Evolutionary conservation across 2,888 invertebrate genomes (phyloP).

Genomic region (Hypselothyrea guttata): DNA sequence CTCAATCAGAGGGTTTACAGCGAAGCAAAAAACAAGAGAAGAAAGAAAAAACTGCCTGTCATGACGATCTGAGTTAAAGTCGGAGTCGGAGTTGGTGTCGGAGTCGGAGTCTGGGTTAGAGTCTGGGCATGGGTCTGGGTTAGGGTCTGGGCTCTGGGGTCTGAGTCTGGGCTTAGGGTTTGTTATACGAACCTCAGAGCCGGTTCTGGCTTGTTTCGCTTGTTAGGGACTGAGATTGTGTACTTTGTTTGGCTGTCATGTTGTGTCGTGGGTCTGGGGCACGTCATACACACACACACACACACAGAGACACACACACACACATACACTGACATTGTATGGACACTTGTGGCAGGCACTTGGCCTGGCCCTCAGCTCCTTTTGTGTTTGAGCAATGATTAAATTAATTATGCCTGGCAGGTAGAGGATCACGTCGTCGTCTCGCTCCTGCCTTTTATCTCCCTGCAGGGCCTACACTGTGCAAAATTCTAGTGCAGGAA

Average conservation of each 20-base stretch:
- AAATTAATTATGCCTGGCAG: constrained; percentile 75
- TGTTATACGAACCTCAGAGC: constrained; percentile 15
- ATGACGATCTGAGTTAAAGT: constrained; percentile 16
- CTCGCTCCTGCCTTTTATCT: no score
- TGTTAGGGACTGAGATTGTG: constrained; percentile 62
- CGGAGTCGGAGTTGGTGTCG: background rate
- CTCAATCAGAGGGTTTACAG: constrained; percentile 58
- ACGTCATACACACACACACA: constrained; percentile 41
- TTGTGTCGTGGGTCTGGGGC: constrained; percentile 68
- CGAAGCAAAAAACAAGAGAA: background rate
- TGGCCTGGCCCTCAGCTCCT: constrained; percentile 24
- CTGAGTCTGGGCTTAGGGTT: constrained; percentile 15
- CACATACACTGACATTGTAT: constrained; percentile 1
- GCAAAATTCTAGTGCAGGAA: no score
- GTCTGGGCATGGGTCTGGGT: background rate
- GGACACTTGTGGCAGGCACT: constrained; percentile 55
- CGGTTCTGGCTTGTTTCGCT: constrained; percentile 50
- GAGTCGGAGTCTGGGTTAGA: constrained; percentile 4
- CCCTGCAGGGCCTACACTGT: background rate
- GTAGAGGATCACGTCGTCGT: constrained; percentile 35
- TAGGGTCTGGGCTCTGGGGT: background rate
- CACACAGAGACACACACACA: background rate
- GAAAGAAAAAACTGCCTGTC: constrained; percentile 44
- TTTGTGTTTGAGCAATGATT: constrained; percentile 70
- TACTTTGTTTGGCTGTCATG: constrained; percentile 10